Conservation (phyloP, 2,888 invertebrate species). For the Mamestra brassicae region DNA sequence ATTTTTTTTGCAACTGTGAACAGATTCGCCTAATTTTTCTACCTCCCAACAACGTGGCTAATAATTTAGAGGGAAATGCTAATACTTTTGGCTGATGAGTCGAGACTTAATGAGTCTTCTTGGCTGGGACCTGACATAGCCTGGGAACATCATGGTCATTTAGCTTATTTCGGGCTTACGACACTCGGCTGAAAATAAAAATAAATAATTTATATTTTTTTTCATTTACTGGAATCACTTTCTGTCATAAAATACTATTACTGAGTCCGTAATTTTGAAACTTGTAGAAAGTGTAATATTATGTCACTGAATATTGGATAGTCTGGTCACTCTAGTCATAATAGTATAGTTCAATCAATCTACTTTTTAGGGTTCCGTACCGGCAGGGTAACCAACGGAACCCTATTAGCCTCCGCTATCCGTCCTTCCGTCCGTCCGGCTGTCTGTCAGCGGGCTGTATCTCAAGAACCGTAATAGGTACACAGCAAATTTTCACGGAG, state of each 20-base stretch:
- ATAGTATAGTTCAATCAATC: too few species aligned
- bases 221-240: background rate
- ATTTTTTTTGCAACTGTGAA: conserved; percentile 11
- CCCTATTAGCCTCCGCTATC: too few species aligned
- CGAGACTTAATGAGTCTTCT: conserved; percentile 24
- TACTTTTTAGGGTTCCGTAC: too few species aligned
- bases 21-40: conserved; percentile 10
- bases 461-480: too few species aligned
- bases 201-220: background rate
- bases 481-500: too few species aligned
- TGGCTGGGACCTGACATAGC: conserved; percentile 12
- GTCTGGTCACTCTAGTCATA: too few species aligned
- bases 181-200: background rate
- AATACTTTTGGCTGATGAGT: conserved; percentile 40
- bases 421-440: too few species aligned
- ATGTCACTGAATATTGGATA: too few species aligned
- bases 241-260: background rate
- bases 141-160: conserved; percentile 14
- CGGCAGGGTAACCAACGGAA: too few species aligned
- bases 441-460: too few species aligned
- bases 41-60: background rate
- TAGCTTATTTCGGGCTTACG: conserved; percentile 13
- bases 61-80: conserved; percentile 28
- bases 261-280: background rate
- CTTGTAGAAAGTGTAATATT: too few species aligned